Base-by-base conservation (phyloP, 2,888 invertebrate species). In the Rapana venosa region DNA sequence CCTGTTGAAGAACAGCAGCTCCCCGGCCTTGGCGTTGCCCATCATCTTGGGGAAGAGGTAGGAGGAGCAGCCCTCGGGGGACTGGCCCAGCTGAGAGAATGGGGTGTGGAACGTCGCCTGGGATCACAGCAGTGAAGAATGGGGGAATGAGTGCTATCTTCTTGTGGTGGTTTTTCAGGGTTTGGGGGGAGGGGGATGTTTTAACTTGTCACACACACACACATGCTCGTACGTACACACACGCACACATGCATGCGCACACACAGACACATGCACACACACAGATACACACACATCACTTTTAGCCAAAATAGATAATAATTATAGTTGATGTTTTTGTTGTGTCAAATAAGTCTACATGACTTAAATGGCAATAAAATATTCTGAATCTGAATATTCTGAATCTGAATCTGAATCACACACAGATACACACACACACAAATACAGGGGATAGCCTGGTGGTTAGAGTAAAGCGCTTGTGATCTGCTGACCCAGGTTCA, bases 91-190 rank as follows among this genome's bases (percentile, higher is more conserved):
- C 92, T 97, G 97, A 32, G 98, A 97, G 96, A 99, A 99, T 15
- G 99, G 99, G 26, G 98, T 98, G 90, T 97, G 97, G 96, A 99
- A 98, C 91, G 98, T 98, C 0, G 99, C 98, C 98, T 98, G 93
- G 32, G 93, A 36, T 13, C 17, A 81, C 22, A 47, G 47, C 8
- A 26, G 26, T 2, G 66, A 26, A 6, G 66, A 66, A 26, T 22
- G 66, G 13, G 66, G 13, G 66, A 26, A 13, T 17, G 66, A 66
- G 26, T 22, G 61, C 17, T 17, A 15, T 61, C 61, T 15, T 61
- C 61, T 15, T 66, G 66, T 66, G 66, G 20, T 15, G 47, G 47
- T 47, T 47, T 47, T 47, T 47, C 8, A 15, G 66, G 26, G 26
- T 66, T 22, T 13, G 66, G 17, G 66, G 17, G 66, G 66, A 2